Conservation (phyloP, 2,888 invertebrate species). For the Drosophila testacea region DNA sequence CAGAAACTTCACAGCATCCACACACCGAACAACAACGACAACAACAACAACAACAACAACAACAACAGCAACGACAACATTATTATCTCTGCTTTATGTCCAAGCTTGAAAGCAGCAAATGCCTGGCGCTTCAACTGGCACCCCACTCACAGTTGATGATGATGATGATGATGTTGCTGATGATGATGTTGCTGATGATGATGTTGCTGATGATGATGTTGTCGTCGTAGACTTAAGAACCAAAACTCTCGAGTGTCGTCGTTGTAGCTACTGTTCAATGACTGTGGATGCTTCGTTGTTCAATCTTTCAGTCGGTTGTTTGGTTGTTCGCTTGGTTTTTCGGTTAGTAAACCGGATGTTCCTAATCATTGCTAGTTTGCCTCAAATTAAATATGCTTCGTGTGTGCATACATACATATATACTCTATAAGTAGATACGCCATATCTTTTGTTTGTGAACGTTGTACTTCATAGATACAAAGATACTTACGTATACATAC, state of each 20-base stretch:
- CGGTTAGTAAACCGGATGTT: slow-evolving; percentile 85
- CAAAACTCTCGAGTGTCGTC: slow-evolving; percentile 70
- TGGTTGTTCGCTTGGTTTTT: slow-evolving; percentile 74
- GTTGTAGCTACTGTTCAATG: slow-evolving; percentile 75
- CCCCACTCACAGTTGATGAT: slow-evolving; percentile 59
- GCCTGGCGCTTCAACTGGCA: slow-evolving; percentile 75
- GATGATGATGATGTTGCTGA: slow-evolving; percentile 29
- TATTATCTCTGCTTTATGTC: slow-evolving; percentile 75
- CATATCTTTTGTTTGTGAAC: slow-evolving; percentile 74
- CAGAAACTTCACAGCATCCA: slow-evolving; percentile 77
- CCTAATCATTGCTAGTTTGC: slow-evolving; percentile 85
- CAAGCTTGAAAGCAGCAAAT: slow-evolving; percentile 53
- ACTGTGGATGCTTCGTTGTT: slow-evolving; percentile 49
- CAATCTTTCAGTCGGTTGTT: slow-evolving; percentile 36
- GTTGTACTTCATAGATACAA: slow-evolving; percentile 64
- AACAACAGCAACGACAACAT: slow-evolving; percentile 69
- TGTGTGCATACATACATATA: slow-evolving; percentile 10
- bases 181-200: slow-evolving; percentile 20
- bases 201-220: slow-evolving; percentile 26
- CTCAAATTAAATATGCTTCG: slow-evolving; percentile 84
- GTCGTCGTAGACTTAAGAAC: slow-evolving; percentile 69
- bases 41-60: slow-evolving; percentile 64
- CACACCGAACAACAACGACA: slow-evolving; percentile 52
- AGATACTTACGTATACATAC: too few species aligned
- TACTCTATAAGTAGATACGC: slow-evolving; percentile 37